Evolutionary conservation across 1,140 invertebrate species (phyloP).

Genomic region (Hylyphantes graminicola): DNA sequence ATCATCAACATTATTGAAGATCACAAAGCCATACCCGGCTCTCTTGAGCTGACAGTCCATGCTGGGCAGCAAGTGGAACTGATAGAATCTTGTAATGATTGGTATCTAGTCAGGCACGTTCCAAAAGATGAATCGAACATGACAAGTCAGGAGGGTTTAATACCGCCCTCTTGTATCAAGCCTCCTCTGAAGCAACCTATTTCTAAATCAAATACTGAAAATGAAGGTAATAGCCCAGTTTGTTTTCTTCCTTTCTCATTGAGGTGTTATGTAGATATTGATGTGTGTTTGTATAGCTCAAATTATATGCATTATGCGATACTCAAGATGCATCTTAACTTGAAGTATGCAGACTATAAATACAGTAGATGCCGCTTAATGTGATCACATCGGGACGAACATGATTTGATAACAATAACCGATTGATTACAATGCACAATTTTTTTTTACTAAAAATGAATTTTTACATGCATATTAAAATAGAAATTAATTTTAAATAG

Average conservation of each 20-base stretch:
- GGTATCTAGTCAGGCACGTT: slow-evolving; percentile 67
- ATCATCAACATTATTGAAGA: slow-evolving; percentile 90
- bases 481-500: too few relatives aligned
- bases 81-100: slow-evolving; percentile 75
- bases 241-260: not conserved
- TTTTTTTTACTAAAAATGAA: too few relatives aligned
- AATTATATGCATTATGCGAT: too few relatives aligned
- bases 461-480: too few relatives aligned
- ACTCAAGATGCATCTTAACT: too few relatives aligned
- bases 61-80: slow-evolving; percentile 87
- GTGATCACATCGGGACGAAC: too few relatives aligned
- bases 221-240: slow-evolving; percentile 63
- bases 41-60: slow-evolving; percentile 79
- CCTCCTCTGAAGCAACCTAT: slow-evolving; percentile 62
- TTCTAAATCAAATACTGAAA: slow-evolving; percentile 66
- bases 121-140: slow-evolving; percentile 63
- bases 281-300: too few relatives aligned
- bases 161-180: slow-evolving; percentile 58
- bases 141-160: slow-evolving; percentile 56
- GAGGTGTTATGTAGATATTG: not conserved
- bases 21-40: slow-evolving; percentile 76
- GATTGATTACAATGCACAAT: too few relatives aligned
- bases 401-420: too few relatives aligned
- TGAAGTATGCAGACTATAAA: too few relatives aligned
- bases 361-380: too few relatives aligned